Evolutionary conservation across 1,140 invertebrate species (phyloP).

Genomic region (Zaprionus inermis): DNA sequence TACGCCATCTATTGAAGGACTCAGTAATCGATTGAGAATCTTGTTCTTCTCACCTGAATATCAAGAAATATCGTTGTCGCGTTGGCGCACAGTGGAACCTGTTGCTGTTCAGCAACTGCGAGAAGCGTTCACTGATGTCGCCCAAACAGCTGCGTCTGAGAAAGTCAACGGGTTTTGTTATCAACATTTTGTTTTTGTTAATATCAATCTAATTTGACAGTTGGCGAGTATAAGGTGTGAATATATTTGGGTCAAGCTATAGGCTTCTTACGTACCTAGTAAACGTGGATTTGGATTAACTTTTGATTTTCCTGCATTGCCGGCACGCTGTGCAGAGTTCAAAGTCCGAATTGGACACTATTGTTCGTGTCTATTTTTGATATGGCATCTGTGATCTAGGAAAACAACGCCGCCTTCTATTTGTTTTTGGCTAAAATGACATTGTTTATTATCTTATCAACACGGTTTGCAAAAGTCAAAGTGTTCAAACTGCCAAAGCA

Average conservation of each 20-base stretch:
- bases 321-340: conserved; percentile 25
- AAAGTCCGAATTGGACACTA: conserved; percentile 29
- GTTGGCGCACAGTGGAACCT: conserved; percentile 39
- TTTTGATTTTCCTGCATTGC: conserved; percentile 19
- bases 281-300: not conserved
- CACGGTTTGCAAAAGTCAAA: not conserved
- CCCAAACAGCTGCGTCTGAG: conserved; percentile 17
- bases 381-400: not conserved
- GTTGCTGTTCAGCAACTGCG: conserved; percentile 41
- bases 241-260: not conserved
- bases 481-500: not conserved
- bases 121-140: conserved; percentile 20
- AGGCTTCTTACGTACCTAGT: conserved; percentile 6
- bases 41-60: not conserved
- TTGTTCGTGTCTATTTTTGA: conserved; percentile 15
- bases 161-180: conserved; percentile 37
- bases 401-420: not conserved
- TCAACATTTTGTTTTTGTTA: conserved; percentile 19
- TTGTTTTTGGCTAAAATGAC: not conserved
- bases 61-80: conserved; percentile 2
- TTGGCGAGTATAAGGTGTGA: not conserved
- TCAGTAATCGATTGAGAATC: not conserved
- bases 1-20: not conserved
- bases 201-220: conserved; percentile 7
- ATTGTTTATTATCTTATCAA: conserved; percentile 16